Percentiles rank a stretch among this genome's conserved stretches.
Conservation (phyloP, 2,888 invertebrate genomes). For the Callyntrura guangdongensis region DNA sequence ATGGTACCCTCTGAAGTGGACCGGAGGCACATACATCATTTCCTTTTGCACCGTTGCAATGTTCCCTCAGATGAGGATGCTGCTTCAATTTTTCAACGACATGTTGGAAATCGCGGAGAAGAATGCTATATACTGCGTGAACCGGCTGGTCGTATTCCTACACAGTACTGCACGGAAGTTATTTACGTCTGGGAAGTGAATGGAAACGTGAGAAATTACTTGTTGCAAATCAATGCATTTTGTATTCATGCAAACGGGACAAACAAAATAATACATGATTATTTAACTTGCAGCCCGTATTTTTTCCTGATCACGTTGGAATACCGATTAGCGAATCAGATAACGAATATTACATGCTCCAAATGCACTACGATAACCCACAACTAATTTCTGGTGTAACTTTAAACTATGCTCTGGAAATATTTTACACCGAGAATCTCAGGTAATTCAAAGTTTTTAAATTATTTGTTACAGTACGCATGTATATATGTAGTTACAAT, state of each 20-base stretch:
- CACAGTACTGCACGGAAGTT: slow-evolving; percentile 57
- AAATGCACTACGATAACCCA: slow-evolving; percentile 52
- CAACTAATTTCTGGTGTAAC: neutral
- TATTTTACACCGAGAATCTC: slow-evolving; percentile 66
- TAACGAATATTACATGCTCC: slow-evolving; percentile 66
- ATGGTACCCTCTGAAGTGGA: slow-evolving; percentile 48
- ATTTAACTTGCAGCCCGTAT: slow-evolving; percentile 43
- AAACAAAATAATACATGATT: neutral
- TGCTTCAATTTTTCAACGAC: slow-evolving; percentile 36
- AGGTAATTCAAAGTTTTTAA: slow-evolving; percentile 42
- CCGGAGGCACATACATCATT: slow-evolving; percentile 68
- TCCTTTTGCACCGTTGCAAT: slow-evolving; percentile 55
- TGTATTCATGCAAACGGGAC: neutral
- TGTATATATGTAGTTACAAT: neutral
- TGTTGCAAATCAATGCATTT: neutral
- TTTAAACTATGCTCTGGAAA: slow-evolving; percentile 34
- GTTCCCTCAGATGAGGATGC: slow-evolving; percentile 46
- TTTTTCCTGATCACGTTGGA: slow-evolving; percentile 75
- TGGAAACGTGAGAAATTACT: slow-evolving; percentile 36
- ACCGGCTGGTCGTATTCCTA: slow-evolving; percentile 49
- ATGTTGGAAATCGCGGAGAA: slow-evolving; percentile 43
- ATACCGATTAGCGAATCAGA: slow-evolving; percentile 40
- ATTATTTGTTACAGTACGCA: neutral
- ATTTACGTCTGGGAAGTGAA: slow-evolving; percentile 72
- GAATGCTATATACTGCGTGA: slow-evolving; percentile 61